phyloP scores from a whole-genome alignment of 2,888 invertebrate species.

The Drosophila histrio region DNA sequence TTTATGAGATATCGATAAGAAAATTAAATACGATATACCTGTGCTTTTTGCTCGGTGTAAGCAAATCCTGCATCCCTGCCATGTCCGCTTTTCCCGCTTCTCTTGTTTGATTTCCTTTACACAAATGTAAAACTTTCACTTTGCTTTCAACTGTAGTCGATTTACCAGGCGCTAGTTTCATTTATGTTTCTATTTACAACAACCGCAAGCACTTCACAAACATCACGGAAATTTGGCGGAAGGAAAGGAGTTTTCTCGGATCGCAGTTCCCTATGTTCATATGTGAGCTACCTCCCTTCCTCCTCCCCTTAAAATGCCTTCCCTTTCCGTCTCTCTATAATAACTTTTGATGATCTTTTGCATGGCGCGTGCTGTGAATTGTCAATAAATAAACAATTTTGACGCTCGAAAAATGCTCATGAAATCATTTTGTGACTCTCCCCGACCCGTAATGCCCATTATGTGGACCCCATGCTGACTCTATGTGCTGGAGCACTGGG shows the following conservation, averaged over 20 bases:
- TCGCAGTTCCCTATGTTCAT: background rate
- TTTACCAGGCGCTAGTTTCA: slow-evolving; percentile 32
- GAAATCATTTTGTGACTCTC: slow-evolving; percentile 42
- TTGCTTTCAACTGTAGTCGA: slow-evolving; percentile 4
- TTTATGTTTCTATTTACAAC: slow-evolving; percentile 48
- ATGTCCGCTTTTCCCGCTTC: too few relatives aligned
- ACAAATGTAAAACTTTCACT: slow-evolving; percentile 32
- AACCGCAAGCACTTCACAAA: slow-evolving; percentile 34
- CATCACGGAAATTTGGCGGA: background rate
- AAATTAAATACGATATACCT: too few relatives aligned
- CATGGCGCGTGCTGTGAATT: slow-evolving; percentile 72
- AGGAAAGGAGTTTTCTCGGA: background rate
- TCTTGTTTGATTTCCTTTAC: background rate
- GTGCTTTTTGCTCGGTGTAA: too few relatives aligned
- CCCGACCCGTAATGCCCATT: slow-evolving; percentile 7
- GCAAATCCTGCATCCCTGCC: background rate
- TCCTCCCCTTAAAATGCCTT: too few relatives aligned
- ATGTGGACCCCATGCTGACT: slow-evolving; percentile 16
- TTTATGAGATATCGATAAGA: too few relatives aligned
- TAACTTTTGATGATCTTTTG: slow-evolving; percentile 73
- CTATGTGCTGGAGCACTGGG: background rate
- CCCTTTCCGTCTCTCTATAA: slow-evolving; percentile 19
- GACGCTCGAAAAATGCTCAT: slow-evolving; percentile 51
- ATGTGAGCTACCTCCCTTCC: background rate
- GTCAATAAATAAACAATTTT: slow-evolving; percentile 76